Evolutionary conservation across 1,140 invertebrate genomes (phyloP).

Genomic region (Tachypleus tridentatus): DNA sequence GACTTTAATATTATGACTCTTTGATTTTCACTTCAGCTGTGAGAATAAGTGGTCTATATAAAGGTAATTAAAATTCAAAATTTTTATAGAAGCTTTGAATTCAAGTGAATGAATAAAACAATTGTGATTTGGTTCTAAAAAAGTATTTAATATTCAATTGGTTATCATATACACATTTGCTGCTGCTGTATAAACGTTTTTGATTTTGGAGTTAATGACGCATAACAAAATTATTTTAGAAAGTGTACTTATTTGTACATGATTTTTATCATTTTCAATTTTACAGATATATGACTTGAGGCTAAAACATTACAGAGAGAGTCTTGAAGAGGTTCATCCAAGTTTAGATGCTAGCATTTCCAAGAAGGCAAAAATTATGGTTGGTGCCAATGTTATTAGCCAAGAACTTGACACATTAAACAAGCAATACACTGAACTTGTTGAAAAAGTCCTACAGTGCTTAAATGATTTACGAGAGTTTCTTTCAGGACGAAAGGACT

Average conservation of each 20-base stretch:
- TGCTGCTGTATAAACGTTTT: too few relatives aligned
- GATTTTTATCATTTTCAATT: too few relatives aligned
- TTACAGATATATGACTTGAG: constrained; percentile 73
- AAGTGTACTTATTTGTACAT: too few relatives aligned
- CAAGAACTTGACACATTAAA: constrained; percentile 76
- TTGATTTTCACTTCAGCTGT: too few relatives aligned
- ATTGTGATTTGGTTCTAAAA: too few relatives aligned
- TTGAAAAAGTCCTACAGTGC: constrained; percentile 56
- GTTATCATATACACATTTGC: too few relatives aligned
- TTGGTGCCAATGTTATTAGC: constrained; percentile 64
- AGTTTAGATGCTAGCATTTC: constrained; percentile 50
- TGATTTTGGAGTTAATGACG: too few relatives aligned
- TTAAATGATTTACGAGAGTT: constrained; percentile 44
- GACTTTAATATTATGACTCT: constrained; percentile 5
- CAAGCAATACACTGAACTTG: constrained; percentile 54
- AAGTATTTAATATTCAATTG: too few relatives aligned
- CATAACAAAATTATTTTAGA: not conserved
- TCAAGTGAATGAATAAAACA: too few relatives aligned
- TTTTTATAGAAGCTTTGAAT: too few relatives aligned
- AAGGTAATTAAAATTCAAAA: too few relatives aligned
- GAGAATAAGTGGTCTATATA: too few relatives aligned
- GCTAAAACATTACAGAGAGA: constrained; percentile 77
- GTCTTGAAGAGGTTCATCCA: constrained; percentile 71
- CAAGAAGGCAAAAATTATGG: constrained; percentile 31
- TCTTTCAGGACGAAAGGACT: constrained; percentile 30